Evolutionary conservation across 1,140 invertebrate species (phyloP).

Genomic region (Adoxophyes honmai): DNA sequence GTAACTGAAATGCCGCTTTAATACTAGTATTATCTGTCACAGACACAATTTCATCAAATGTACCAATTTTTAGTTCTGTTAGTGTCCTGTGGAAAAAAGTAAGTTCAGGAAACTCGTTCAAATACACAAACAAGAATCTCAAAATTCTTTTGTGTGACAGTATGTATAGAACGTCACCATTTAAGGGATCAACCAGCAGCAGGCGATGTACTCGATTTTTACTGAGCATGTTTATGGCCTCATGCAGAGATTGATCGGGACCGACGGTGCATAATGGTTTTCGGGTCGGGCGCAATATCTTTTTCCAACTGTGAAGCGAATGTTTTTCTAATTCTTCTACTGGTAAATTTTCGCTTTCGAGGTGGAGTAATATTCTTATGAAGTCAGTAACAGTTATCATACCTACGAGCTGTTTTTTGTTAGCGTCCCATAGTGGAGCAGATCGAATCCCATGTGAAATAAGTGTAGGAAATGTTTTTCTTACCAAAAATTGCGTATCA

Average conservation of each 20-base stretch:
- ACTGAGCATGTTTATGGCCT: slow-evolving; percentile 65
- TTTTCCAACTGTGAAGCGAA: slow-evolving; percentile 65
- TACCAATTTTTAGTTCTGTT: slow-evolving; percentile 65
- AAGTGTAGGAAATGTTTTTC: slow-evolving; percentile 68
- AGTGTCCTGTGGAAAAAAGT: slow-evolving; percentile 68
- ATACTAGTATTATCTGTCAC: slow-evolving; percentile 59
- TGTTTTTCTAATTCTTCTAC: slow-evolving; percentile 68
- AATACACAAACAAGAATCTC: slow-evolving; percentile 67
- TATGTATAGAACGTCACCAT: slow-evolving; percentile 67
- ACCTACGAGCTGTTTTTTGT: slow-evolving; percentile 63
- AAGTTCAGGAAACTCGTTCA: slow-evolving; percentile 70
- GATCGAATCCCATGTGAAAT: slow-evolving; percentile 69
- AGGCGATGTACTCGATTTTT: slow-evolving; percentile 67
- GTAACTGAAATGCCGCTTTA: slow-evolving; percentile 61
- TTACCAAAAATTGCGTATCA: slow-evolving; percentile 69
- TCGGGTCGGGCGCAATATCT: slow-evolving; percentile 54
- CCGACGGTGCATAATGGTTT: slow-evolving; percentile 59
- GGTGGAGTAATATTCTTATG: slow-evolving; percentile 62
- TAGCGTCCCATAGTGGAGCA: slow-evolving; percentile 66
- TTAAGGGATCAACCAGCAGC: slow-evolving; percentile 60
- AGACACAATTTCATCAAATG: slow-evolving; percentile 59
- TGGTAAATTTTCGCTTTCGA: slow-evolving; percentile 57
- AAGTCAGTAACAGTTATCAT: slow-evolving; percentile 72
- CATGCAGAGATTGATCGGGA: slow-evolving; percentile 67
- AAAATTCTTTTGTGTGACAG: slow-evolving; percentile 70